Percentiles rank a stretch among this genome's conserved stretches.
phyloP scores from a whole-genome alignment of 1,140 invertebrate genomes.

The Micrasema longulum region DNA sequence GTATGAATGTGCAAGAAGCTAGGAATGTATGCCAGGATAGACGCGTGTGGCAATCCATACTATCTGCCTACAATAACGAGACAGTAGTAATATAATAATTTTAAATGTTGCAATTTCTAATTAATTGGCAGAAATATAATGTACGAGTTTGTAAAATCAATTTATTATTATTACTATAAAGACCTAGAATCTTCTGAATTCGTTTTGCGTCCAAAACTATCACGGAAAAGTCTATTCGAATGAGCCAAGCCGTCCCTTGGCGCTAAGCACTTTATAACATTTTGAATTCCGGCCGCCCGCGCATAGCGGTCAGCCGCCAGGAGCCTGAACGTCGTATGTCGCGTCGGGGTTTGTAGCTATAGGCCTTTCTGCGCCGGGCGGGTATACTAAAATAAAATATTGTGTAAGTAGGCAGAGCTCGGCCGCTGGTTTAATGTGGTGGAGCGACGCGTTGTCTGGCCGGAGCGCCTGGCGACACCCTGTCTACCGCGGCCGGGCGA shows the following conservation, averaged over 20 bases:
- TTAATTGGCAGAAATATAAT: too few relatives aligned
- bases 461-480: constrained; percentile 84
- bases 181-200: neutral
- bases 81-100: too few relatives aligned
- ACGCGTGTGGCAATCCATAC: too few relatives aligned
- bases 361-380: constrained; percentile 10
- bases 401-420: constrained; percentile 43
- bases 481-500: constrained; percentile 83
- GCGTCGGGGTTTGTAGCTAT: constrained; percentile 32
- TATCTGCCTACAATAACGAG: too few relatives aligned
- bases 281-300: constrained; percentile 33
- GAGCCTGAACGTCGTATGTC: constrained; percentile 3
- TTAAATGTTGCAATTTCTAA: too few relatives aligned
- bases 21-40: too few relatives aligned
- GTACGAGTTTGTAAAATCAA: too few relatives aligned
- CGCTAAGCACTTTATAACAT: constrained; percentile 39
- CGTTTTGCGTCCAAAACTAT: constrained; percentile 1
- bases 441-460: constrained; percentile 79
- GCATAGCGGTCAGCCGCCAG: constrained; percentile 20
- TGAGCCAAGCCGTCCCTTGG: neutral
- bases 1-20: too few relatives aligned
- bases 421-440: constrained; percentile 24
- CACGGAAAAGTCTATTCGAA: neutral
- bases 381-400: constrained; percentile 43
- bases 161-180: neutral